phyloP scores from a whole-genome alignment of 2,888 invertebrate genomes.

The Heteromurus nitidus region DNA sequence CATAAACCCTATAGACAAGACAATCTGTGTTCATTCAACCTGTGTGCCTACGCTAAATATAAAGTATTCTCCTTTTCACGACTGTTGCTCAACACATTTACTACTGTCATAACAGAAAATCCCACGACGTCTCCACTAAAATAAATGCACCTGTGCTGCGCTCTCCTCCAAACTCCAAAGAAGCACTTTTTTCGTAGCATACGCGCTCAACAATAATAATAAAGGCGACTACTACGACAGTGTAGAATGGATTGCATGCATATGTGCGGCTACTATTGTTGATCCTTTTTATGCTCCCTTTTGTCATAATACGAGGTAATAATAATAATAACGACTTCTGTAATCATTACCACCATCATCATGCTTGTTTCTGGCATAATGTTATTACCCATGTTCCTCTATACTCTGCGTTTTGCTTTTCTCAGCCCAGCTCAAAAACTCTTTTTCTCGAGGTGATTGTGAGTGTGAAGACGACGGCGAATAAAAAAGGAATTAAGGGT shows the following conservation, averaged over 20 bases:
- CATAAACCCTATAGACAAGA: not conserved
- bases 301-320: constrained; percentile 36
- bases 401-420: not conserved
- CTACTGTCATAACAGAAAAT: not conserved
- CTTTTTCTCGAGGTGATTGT: not conserved
- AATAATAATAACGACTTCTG: constrained; percentile 32
- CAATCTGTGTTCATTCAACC: constrained; percentile 1
- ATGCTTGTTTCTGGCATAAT: constrained; percentile 44
- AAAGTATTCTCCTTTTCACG: not conserved
- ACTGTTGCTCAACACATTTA: constrained; percentile 11
- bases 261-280: not conserved
- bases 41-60: not conserved
- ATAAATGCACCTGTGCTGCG: constrained; percentile 33
- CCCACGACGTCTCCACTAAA: constrained; percentile 19
- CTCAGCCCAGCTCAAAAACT: not conserved
- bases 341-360: constrained; percentile 18
- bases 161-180: not conserved
- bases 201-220: not conserved
- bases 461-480: not conserved
- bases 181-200: not conserved
- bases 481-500: not conserved
- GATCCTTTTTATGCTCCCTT: constrained; percentile 33
- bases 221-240: not conserved
- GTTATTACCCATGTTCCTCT: constrained; percentile 24
- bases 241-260: not conserved